Percentiles rank a stretch among this genome's conserved stretches.
Evolutionary conservation across 2,888 invertebrate species (phyloP).

Genomic region (Gastrophysa polygoni): DNA sequence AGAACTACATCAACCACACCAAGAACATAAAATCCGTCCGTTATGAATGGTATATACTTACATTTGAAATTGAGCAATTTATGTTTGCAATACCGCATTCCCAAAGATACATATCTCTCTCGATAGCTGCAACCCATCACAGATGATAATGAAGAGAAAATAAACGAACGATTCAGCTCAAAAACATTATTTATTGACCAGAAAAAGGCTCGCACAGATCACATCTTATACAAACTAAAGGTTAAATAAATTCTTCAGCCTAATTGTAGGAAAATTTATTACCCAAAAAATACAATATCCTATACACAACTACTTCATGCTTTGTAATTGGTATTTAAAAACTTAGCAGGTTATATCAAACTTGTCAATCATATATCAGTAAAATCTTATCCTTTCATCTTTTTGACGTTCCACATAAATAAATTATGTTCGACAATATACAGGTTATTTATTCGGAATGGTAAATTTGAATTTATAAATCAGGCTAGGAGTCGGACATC

Average conservation of each 20-base stretch:
- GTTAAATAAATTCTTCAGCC: conserved; percentile 45
- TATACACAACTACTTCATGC: conserved; percentile 22
- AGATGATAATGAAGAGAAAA: conserved; percentile 25
- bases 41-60: conserved; percentile 25
- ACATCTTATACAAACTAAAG: conserved; percentile 25
- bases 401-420: conserved; percentile 39
- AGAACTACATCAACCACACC: conserved; percentile 3
- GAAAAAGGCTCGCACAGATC: conserved; percentile 29
- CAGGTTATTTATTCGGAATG: conserved; percentile 32
- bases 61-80: conserved; percentile 29
- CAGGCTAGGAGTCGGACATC: conserved; percentile 29
- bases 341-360: conserved; percentile 41
- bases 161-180: conserved; percentile 17
- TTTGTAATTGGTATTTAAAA: conserved; percentile 45
- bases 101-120: conserved; percentile 27
- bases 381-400: conserved; percentile 35
- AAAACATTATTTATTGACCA: conserved; percentile 27
- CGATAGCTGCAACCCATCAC: conserved; percentile 22
- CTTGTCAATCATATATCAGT: conserved; percentile 46
- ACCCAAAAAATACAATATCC: conserved; percentile 19
- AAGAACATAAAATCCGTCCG: conserved; percentile 13
- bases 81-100: conserved; percentile 24
- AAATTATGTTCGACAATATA: conserved; percentile 46
- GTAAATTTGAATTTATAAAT: conserved; percentile 38
- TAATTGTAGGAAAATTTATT: conserved; percentile 35